Evolutionary conservation across 2,888 invertebrate genomes (phyloP), one percentile per base, ranked within the genome.

Genomic region (Cosmopolites sordidus): DNA sequence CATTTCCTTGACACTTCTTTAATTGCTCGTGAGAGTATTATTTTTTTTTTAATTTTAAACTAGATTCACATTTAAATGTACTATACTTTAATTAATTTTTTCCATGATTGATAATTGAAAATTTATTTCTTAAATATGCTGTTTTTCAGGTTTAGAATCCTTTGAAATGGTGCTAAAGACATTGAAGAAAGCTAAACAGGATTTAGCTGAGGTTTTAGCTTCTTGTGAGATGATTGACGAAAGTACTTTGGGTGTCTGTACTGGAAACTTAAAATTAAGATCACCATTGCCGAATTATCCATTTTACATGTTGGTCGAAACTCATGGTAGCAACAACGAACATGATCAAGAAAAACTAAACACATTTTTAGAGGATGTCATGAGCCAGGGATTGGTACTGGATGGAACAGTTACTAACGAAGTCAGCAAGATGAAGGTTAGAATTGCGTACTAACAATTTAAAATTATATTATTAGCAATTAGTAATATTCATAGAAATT

Each of bases 191-290:
- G 91, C 94, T 0, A 91, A 87, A 71, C 73, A 73, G 0, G 80
- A 83, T 16, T 75, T 96, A 9, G 90, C 88, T 1, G 97, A 98
- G 77, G 90, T 95, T 59, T 73, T 99, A 37, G 96, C 97, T 2
- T 93, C 97, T 0, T 97, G 92, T 75, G 99, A 99, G 78, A 83
- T 98, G 79, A 87, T 98, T 56, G 98, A 99, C 73, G 77, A 78
- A 9, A 73, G 75, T 38, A 83, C 92, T 0, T 77, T 97, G 65
- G 79, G 79, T n/a, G 78, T 82, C 30, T 83, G 85, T 0, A 77
- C 80, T 1, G 71, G 77, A 39, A 81, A 87, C 67, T 79, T 83
- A 45, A 79, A 81, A 8, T 62, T 87, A 29, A 78, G 79, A 51
- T 78, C 81, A 18, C 86, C 86, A 6, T 76, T 86, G 54, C 70